Evolutionary conservation across 2,113 vertebrate genomes (phyloP), one percentile per base, ranked within the genome.

Genomic region (Python bivittatus): DNA sequence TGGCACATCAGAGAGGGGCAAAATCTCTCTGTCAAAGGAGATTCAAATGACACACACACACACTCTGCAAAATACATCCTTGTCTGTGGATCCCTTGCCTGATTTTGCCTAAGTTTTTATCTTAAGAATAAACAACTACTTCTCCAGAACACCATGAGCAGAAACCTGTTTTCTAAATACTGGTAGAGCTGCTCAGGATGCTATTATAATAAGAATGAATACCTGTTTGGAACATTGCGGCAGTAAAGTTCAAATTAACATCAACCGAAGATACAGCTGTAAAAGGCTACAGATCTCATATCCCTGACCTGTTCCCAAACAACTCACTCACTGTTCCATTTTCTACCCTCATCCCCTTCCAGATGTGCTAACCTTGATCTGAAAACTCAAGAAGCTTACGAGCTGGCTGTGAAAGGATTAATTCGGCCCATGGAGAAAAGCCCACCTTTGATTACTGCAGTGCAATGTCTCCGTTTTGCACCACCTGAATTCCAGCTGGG

Each of bases 401-500:
- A 99, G 93, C 95, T 99, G 98, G 99, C 99, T 7, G 98, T 98
- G 48, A 96, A 94, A 44, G 98, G 99, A n/a, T 58, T 97, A 88
- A 96, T 99, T 92, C 98, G 98, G 52, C 99, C 99, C 58, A 98
- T 98, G 91, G 96, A 92, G 88, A 99, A 99, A 95, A 98, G 98
- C 0, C 96, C 97, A 0, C 98, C 99, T 0, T 97, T 99, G 92
- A 95, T 99, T 90, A 98, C 97, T 0, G 98, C 97, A 38, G 87
- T 99, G 89, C 98, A 98, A 20, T 99, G 99, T 95, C 95, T 98
- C 89, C 94, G 94, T 72, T 99, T 99, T 60, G 84, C 97, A 0
- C 98, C 97, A 53, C 99, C 99, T 0, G 97, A 98, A 88, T 99
- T 99, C 94, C 98, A 98, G 54, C 94, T 99, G 95, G 99, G 99